Conservation (phyloP, 2,797 vertebrate genomes). For the Poeciliopsis infans region DNA sequence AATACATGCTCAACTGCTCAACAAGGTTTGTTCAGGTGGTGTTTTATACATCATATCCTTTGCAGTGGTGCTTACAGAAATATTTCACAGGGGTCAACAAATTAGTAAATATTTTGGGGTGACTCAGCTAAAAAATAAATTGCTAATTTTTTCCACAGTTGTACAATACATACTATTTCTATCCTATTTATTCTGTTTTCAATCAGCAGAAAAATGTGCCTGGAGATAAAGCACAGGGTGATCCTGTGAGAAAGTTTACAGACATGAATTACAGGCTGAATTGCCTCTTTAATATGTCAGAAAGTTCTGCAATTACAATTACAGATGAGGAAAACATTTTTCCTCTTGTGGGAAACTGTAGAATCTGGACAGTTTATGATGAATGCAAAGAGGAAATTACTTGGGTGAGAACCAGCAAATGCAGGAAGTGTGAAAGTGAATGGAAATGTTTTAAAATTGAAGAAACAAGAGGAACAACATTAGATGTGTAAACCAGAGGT, state of each 20-base stretch:
- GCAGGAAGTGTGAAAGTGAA: not conserved
- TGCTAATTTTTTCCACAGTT: too few relatives aligned
- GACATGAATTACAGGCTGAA: too few relatives aligned
- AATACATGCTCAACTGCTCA: constrained; percentile 30
- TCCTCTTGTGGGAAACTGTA: not conserved
- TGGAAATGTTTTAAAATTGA: not conserved
- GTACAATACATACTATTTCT: too few relatives aligned
- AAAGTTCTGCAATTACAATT: not conserved
- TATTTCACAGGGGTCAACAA: too few relatives aligned
- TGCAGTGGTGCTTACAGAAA: not conserved
- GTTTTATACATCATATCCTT: not conserved
- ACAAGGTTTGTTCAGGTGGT: constrained; percentile 34
- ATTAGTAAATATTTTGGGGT: too few relatives aligned
- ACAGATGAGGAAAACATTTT: not conserved
- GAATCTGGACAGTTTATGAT: not conserved
- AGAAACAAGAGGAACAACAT: not conserved
- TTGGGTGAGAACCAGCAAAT: not conserved
- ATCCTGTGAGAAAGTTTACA: too few relatives aligned
- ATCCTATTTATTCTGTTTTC: too few relatives aligned
- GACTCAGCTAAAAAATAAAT: too few relatives aligned
- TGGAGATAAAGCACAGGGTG: too few relatives aligned
- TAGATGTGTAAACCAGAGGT: not conserved
- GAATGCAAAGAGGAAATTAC: not conserved
- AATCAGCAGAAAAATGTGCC: too few relatives aligned
- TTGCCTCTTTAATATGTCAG: too few relatives aligned